Evolutionary conservation across 2,797 vertebrate species (phyloP).

Genomic region (Platyrinchus mystaceus): DNA sequence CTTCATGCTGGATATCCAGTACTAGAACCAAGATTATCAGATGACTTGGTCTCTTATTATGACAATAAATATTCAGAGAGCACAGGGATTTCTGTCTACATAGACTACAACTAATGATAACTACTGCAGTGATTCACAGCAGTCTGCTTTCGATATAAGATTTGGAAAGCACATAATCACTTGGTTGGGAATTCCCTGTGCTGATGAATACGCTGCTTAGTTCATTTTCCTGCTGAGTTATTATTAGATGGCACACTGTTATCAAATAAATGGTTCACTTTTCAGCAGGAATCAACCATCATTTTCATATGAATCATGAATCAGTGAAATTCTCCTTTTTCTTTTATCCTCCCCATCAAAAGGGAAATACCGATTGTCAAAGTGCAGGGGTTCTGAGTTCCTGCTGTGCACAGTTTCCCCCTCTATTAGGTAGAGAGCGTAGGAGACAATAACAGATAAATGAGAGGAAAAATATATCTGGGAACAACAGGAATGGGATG

Average conservation of each 20-base stretch:
- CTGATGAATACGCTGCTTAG: constrained; percentile 56
- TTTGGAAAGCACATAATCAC: constrained; percentile 48
- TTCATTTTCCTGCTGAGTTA: constrained; percentile 32
- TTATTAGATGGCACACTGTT: constrained; percentile 38
- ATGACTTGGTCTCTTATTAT: background rate
- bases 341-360: background rate
- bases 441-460: background rate
- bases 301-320: background rate
- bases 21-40: background rate
- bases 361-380: background rate
- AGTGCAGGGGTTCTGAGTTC: background rate
- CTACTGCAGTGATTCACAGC: constrained; percentile 2
- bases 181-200: constrained; percentile 35
- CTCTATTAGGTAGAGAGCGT: background rate
- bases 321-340: constrained; percentile 21
- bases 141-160: constrained; percentile 25
- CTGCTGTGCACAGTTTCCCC: background rate
- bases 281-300: constrained; percentile 28
- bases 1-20: background rate
- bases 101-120: background rate
- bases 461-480: background rate
- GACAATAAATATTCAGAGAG: constrained; percentile 44
- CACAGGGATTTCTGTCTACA: background rate
- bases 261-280: constrained; percentile 53
- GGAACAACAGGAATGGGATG: background rate